Base-by-base conservation (phyloP, 2,113 vertebrate species). In the Chrysemys picta region DNA sequence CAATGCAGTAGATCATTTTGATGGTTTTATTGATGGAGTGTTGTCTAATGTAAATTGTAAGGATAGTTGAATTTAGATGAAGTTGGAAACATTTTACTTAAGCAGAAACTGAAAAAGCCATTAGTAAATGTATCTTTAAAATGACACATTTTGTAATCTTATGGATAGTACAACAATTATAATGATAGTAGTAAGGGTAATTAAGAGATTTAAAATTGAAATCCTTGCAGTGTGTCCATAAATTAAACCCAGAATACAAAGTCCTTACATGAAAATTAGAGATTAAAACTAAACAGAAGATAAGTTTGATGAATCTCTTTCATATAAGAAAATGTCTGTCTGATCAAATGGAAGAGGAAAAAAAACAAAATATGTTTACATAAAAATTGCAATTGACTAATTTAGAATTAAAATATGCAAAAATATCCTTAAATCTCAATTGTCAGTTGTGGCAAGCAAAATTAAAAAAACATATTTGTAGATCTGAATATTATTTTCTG, bases 11-110 rank as follows among this genome's bases (percentile, higher is more conserved):
- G 98, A 99, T 98, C 98, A 98, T 98, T 97, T 96, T 98, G 98
- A 98, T 98, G 98, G 97, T 96, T 98, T 98, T 99, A 98, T 99
- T 99, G 99, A 99, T 98, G 98, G 98, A 99, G 98, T 96, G 98
- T 92, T 98, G 98, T 99, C 99, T 99, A 98, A 99, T 99, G 98
- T 98, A 98, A 98, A 98, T 98, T 91, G 89, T 95, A 98, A 91
- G 94, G 79, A 85, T 96, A 93, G 98, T n/a, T 89, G 94, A 97
- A 97, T 97, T 94, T 93, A 96, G 95, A 97, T 91, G 93, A 97
- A 98, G 97, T 89, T 96, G 94, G 94, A 92, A 95, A 96, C 92
- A 85, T 98, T 98, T 97, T 96, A 97, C 97, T 97, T 97, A 91
- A 97, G 88, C 91, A 97, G 96, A 96, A 97, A 94, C 95, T 92